Base-by-base conservation (phyloP, 2,113 vertebrate genomes). In the Alethe castanea region DNA sequence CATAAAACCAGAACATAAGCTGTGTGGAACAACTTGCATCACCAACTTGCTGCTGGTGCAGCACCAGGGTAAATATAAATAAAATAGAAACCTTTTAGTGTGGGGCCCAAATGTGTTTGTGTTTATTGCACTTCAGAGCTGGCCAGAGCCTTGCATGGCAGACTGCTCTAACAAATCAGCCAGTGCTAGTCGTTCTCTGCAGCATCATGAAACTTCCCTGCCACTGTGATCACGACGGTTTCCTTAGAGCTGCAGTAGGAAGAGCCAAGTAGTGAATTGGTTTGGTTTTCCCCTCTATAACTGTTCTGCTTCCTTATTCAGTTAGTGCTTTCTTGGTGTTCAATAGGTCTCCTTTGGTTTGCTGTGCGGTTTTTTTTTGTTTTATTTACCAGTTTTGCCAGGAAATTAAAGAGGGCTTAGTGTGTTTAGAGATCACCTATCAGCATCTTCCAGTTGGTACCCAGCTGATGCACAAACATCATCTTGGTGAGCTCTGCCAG, bases 141-240 rank as follows among this genome's bases (percentile, higher is more conserved):
- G 67, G 18, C 35, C 47, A 60, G 36, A 50, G 19, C 64, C 60
- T 35, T 54, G 44, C 0, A 1, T 1, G 6, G 5, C 53, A 50
- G 53, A 3, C 81, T 72, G n/a, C 8, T 35, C 25, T 80, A 23
- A 72, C 20, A 44, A 56, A 73, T 38, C 26, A 56, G 45, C 17
- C n/a, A 19, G 20, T 0, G 0, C 74, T 19, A 19, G 12, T 20
- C 25, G 16, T 23, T 50, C 18, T 65, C 14, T 70, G 57, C 62
- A 77, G 36, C 66, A 38, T 80, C 62, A 38, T 53, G 19, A 38
- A 61, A 11, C 42, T 83, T 66, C 15, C 52, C 28, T 74, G 42
- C 70, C 6, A 1, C 64, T 78, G 56, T 12, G 29, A 33, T 52
- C 64, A 26, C 1, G 0, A 19, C 2, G 2, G 0, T 83, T 76